A percentile compares a stretch with the other conserved stretches of the same genome.
Conservation (phyloP, 2,113 vertebrate species). For the Ctenodactylus gundi region DNA sequence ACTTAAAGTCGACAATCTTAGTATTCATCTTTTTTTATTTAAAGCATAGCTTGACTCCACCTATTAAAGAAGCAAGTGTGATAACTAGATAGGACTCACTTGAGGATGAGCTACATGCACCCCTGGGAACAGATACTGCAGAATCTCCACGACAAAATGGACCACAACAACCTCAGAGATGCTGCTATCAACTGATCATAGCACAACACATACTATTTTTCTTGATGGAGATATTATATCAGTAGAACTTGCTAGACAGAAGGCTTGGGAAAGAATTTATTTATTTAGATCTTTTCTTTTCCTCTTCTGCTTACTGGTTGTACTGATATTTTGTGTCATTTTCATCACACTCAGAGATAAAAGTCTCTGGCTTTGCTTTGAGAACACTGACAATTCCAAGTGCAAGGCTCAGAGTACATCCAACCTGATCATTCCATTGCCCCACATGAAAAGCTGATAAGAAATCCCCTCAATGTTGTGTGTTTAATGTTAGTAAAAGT, state of each 20-base stretch:
- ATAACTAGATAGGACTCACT: constrained; percentile 28
- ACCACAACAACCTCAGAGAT: background rate
- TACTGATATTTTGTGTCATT: constrained; percentile 63
- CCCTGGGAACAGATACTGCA: constrained; percentile 1
- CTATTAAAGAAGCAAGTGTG: constrained; percentile 57
- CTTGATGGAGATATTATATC: constrained; percentile 37
- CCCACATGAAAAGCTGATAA: constrained; percentile 58
- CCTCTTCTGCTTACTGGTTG: constrained; percentile 68
- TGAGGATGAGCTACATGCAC: background rate
- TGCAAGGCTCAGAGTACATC: constrained; percentile 48
- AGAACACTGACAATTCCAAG: constrained; percentile 74
- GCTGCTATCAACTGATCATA: background rate
- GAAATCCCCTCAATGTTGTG: constrained; percentile 49
- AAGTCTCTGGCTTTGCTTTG: constrained; percentile 74
- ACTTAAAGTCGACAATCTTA: background rate
- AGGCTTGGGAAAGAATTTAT: constrained; percentile 49
- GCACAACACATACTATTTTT: background rate
- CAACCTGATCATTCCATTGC: constrained; percentile 49
- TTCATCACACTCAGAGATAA: constrained; percentile 77
- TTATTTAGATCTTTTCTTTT: constrained; percentile 66
- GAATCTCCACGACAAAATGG: background rate
- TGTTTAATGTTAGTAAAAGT: constrained; percentile 37
- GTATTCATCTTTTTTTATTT: background rate
- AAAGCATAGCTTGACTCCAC: background rate
- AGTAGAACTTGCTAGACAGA: constrained; percentile 55